Conservation (phyloP, 2,113 vertebrate species). For the Callocephalon fimbriatum region DNA sequence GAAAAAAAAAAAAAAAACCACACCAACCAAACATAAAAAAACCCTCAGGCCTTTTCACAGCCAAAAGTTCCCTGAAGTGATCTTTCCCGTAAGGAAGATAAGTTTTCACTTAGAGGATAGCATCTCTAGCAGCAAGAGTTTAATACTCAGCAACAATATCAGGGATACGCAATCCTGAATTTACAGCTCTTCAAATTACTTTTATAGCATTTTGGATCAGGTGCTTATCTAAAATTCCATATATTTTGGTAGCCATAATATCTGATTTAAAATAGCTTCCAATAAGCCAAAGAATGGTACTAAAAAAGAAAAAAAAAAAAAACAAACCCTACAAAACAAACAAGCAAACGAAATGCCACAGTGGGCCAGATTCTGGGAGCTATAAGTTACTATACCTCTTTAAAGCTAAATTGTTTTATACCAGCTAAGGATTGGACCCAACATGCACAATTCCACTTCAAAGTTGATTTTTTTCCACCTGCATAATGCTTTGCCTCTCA, state of each 20-base stretch:
- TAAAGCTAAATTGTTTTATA: neutral
- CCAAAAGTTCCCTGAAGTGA: constrained; percentile 31
- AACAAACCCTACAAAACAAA: neutral
- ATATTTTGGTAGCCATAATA: constrained; percentile 40
- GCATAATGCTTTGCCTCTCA: neutral
- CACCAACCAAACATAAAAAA: neutral
- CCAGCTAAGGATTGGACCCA: neutral
- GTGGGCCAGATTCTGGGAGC: neutral
- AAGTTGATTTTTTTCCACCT: neutral
- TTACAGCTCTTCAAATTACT: constrained; percentile 56
- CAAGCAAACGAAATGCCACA: neutral
- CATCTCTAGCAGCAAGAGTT: constrained; percentile 56
- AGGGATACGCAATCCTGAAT: constrained; percentile 46
- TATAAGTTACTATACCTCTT: neutral
- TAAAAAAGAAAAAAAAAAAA: neutral
- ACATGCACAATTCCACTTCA: neutral
- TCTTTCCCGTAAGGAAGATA: constrained; percentile 57
- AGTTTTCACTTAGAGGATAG: constrained; percentile 64
- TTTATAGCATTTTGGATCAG: constrained; percentile 60
- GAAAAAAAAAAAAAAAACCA: neutral
- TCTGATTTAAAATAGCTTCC: constrained; percentile 34
- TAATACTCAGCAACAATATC: constrained; percentile 60
- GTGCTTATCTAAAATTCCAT: constrained; percentile 54
- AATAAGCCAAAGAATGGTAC: neutral
- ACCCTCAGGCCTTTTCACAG: neutral